Conservation (phyloP, 92 coral and sea anemone species). For the Anthopleura xanthogrammica region DNA sequence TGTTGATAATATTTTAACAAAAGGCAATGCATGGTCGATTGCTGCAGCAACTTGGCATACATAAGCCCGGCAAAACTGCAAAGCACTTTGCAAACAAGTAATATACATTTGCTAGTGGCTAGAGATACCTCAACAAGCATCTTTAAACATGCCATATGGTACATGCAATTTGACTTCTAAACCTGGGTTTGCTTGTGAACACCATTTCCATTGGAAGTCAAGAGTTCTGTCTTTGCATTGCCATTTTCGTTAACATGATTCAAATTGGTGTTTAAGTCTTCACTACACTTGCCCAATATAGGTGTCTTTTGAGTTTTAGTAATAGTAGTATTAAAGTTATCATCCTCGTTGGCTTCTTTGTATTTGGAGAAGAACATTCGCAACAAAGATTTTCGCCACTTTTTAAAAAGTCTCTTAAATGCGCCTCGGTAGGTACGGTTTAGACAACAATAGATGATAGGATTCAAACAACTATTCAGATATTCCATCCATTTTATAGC, state of each 20-base stretch:
- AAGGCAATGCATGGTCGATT: too few relatives aligned
- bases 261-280: not conserved
- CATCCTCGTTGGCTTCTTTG: slow-evolving; percentile 10
- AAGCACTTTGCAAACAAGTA: too few relatives aligned
- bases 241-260: slow-evolving; percentile 9
- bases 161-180: not conserved
- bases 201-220: not conserved
- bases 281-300: slow-evolving; percentile 11
- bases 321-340: not conserved
- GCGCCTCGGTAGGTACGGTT: slow-evolving; percentile 89
- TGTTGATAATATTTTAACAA: too few relatives aligned
- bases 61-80: too few relatives aligned
- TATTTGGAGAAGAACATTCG: slow-evolving; percentile 16
- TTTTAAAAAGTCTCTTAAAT: slow-evolving; percentile 70
- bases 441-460: slow-evolving; percentile 83
- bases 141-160: not conserved
- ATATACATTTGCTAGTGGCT: too few relatives aligned
- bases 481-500: slow-evolving; percentile 83
- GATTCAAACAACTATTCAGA: slow-evolving; percentile 87
- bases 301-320: slow-evolving; percentile 13
- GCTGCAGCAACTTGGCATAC: too few relatives aligned
- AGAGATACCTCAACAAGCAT: too few relatives aligned
- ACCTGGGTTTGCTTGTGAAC: slow-evolving; percentile 19
- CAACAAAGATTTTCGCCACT: slow-evolving; percentile 48
- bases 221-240: not conserved